These are phyloP conservation scores for Callosobruchus maculatus DNA, from an alignment of 2,888 invertebrate species.

Conservation along the genomic window DNA sequence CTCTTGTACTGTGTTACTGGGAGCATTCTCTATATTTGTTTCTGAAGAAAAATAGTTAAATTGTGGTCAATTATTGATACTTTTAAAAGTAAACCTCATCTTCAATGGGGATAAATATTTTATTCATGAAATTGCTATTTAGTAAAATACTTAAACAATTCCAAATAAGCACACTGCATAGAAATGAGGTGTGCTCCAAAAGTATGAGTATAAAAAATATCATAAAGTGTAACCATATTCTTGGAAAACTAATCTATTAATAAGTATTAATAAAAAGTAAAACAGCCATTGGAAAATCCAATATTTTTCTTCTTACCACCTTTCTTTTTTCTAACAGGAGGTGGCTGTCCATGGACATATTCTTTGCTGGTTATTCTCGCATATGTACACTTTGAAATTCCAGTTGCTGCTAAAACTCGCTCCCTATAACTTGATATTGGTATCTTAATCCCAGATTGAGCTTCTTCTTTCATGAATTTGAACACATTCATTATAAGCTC, in stretches of 20 bases:
- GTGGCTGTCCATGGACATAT: conserved; percentile 12
- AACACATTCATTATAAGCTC: conserved; percentile 20
- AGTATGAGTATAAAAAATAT: no score
- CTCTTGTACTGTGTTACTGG: conserved; percentile 29
- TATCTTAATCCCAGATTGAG: conserved; percentile 17
- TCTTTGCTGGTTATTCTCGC: conserved; percentile 19
- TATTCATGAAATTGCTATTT: no score
- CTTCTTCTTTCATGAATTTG: conserved; percentile 22
- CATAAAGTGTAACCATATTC: not conserved
- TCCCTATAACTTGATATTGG: conserved; percentile 18
- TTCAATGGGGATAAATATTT: not conserved
- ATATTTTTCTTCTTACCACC: not conserved
- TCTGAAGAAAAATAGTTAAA: conserved; percentile 18
- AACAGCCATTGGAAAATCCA: not conserved
- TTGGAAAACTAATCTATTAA: no score
- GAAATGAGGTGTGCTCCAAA: no score
- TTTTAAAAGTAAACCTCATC: not conserved
- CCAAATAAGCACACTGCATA: no score
- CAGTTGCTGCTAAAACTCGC: conserved; percentile 18
- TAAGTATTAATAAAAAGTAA: no score
- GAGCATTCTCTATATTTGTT: conserved; percentile 19
- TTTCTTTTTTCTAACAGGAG: conserved; percentile 1
- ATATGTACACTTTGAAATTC: conserved; percentile 20
- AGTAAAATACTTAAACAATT: no score
- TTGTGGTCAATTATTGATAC: not conserved